Evolutionary conservation across 2,888 invertebrate species (phyloP), one percentile per base, ranked within the genome.

Genomic region (Mythimna ferrago): DNA sequence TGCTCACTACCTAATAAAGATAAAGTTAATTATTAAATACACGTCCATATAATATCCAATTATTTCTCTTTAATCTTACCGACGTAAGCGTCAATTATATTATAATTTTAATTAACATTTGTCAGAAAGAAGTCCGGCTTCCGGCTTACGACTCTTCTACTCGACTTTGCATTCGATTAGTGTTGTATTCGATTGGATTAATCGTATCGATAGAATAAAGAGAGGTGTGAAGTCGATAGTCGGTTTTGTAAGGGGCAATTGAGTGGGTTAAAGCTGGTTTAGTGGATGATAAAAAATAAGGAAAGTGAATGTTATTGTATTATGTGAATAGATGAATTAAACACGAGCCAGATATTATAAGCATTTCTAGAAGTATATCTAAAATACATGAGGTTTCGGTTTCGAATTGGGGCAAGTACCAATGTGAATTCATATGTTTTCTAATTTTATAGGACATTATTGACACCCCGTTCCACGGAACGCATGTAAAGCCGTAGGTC

Each of bases 31-130:
- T 79, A 79, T 53, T 57, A 56, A 65, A 32, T 58, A 73, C 79
- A 73, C 4, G 64, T 16, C 73, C 41, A 70, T 81, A 70, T 75
- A 51, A 68, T 76, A 80, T 68, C 73, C 48, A 82, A 78, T 84
- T 81, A 79, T 71, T 81, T 75, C 61, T 76, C 68, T 66, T 70
- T 65, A 73, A 84, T 82, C 63, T 69, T 62, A 84, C 67, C 73
- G 65, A 74, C 68, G 54, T 68, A 63, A 71, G 67, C 70, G 26
- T 73, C 78, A 83, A 85, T 84, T 82, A 85, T 83, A 85, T 83
- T 85, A 84, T 87, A 87, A 87, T 84, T 86, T 87, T 86, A 89
- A 89, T 89, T 88, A 86, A 88, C 81, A 86, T 85, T 82, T 83
- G 88, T 89, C 87, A 87, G 74, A 71, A 67, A 41, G 75, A 73